Percentiles rank a stretch among this genome's conserved stretches.
phyloP scores from a whole-genome alignment of 2,797 vertebrate species.

The Lepus townsendii region DNA sequence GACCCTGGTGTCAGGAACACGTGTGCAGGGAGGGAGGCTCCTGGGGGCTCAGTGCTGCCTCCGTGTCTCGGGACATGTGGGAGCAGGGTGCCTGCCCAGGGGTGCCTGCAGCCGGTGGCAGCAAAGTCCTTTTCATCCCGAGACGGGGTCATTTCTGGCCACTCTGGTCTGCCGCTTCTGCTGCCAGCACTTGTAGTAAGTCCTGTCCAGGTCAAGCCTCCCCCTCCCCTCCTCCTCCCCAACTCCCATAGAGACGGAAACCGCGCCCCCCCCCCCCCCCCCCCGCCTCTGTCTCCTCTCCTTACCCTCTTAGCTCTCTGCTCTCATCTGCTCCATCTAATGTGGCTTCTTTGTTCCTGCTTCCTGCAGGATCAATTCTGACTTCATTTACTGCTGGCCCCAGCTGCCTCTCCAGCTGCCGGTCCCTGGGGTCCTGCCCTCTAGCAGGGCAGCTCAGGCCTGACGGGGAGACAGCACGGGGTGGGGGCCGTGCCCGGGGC shows the following conservation, averaged over 20 bases:
- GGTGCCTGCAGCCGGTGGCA: not conserved
- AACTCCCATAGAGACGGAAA: not conserved
- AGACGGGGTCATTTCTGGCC: no score
- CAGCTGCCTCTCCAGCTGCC: not conserved
- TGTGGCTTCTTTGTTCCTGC: not conserved
- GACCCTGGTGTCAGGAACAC: not conserved
- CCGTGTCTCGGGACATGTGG: not conserved
- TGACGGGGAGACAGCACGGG: no score
- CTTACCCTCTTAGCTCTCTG: not conserved
- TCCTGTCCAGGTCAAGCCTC: not conserved
- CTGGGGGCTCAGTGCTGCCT: fast-evolving
- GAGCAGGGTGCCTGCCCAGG: not conserved
- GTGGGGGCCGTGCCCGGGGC: no score
- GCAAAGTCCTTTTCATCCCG: not conserved
- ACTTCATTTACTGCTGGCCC: not conserved
- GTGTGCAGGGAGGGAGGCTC: not conserved
- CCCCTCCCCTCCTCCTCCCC: not conserved
- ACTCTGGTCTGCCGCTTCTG: not conserved
- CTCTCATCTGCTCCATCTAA: not conserved
- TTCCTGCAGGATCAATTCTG: not conserved
- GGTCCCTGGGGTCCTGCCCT: fast-evolving
- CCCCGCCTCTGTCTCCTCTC: no score
- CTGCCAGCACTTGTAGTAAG: not conserved
- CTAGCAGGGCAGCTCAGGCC: not conserved
- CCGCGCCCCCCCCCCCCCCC: no score